phyloP scores from a whole-genome alignment of 2,888 invertebrate genomes.

The Odontomyia ornata region DNA sequence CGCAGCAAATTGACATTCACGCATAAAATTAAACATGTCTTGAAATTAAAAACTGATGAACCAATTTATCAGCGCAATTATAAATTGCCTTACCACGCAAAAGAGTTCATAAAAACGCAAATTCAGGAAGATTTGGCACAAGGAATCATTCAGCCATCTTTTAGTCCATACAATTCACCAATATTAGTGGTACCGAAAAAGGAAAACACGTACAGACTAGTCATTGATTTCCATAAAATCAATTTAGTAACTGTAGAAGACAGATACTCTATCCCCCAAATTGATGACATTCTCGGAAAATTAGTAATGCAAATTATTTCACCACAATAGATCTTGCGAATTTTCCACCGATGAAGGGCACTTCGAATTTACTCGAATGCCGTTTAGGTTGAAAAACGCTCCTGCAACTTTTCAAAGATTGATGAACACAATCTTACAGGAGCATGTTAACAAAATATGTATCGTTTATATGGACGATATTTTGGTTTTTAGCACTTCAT shows the following conservation, averaged over 20 bases:
- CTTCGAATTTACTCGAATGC: constrained; percentile 7
- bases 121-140: constrained; percentile 19
- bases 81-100: constrained; percentile 6
- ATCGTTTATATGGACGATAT: constrained; percentile 6
- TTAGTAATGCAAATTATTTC: not conserved
- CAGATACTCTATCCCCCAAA: not conserved
- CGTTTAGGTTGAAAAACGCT: not conserved
- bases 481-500: constrained; percentile 6
- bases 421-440: constrained; percentile 27
- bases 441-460: not conserved
- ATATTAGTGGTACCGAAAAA: constrained; percentile 15
- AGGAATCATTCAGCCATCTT: constrained; percentile 14
- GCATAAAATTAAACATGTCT: constrained; percentile 4
- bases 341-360: constrained; percentile 17
- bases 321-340: too few species aligned
- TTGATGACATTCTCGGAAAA: not conserved
- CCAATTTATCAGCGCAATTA: constrained; percentile 8
- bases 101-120: constrained; percentile 15
- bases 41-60: constrained; percentile 15
- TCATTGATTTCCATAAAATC: not conserved
- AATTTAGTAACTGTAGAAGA: not conserved
- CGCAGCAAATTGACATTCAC: not conserved
- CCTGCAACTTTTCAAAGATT: constrained; percentile 16
- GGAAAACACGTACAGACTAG: constrained; percentile 8
- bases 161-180: constrained; percentile 21